phyloP scores from a whole-genome alignment of 2,888 invertebrate species.

The Lamellibrachia satsuma region DNA sequence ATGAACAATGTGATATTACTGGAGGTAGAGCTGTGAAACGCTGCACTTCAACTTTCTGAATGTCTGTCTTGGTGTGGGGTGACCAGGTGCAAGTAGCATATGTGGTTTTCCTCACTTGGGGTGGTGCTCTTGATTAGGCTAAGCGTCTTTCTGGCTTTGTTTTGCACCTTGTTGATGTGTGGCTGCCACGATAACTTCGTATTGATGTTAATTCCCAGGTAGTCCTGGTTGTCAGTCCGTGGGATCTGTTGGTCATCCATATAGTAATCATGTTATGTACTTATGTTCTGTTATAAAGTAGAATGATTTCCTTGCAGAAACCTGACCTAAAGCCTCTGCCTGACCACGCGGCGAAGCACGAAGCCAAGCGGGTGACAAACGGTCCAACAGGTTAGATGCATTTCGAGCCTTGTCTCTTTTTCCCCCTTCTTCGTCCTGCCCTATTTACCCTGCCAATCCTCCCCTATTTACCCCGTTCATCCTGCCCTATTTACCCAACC shows the following conservation, averaged over 20 bases:
- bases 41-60: too few species aligned
- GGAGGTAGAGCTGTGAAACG: too few species aligned
- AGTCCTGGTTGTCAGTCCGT: neutral
- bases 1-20: too few species aligned
- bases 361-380: neutral
- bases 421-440: neutral
- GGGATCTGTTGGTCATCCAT: neutral
- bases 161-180: too few species aligned
- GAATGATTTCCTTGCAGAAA: neutral
- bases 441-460: neutral
- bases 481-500: neutral
- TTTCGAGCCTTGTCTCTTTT: neutral
- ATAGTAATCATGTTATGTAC: neutral
- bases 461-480: neutral
- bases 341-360: neutral
- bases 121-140: too few species aligned
- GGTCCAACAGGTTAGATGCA: neutral
- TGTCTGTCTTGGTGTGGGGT: too few species aligned
- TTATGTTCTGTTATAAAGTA: neutral
- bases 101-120: too few species aligned
- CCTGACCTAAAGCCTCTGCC: neutral
- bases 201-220: too few species aligned
- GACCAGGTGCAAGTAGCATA: too few species aligned
- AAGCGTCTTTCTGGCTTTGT: too few species aligned
- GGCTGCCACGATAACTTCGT: too few species aligned